Evolutionary conservation across 1,140 invertebrate species (phyloP), one percentile per base, ranked within the genome.

Genomic region (Varroa destructor): DNA sequence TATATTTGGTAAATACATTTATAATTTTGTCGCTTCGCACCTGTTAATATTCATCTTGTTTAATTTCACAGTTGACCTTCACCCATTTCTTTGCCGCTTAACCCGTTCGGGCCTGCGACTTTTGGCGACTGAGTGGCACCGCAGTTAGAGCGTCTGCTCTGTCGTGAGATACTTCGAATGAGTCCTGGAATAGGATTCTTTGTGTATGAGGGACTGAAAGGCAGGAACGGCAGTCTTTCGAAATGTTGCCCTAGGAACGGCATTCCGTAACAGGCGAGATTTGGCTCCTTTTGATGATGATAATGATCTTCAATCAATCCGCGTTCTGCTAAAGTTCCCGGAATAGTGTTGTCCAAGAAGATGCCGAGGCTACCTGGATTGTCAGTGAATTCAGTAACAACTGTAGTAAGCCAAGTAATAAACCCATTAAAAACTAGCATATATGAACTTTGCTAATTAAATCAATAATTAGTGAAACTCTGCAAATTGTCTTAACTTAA

Each of bases 291-390:
- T 12, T 40, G 12, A 43, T 5, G 10, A 43, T 5, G 10, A 36
- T 67, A 12, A 40, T 67, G 40, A 67, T 67, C 61, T 46, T 67
- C 61, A 46, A 67, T 37, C 40, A 67, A 46, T 67, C 61, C 61
- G 12, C 61, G 61, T 67, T 67, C 61, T 14, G 40, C 46, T 46
- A 67, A 67, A 40, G 43, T 82, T 90, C 89, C 90, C 76, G 90
- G 90, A 74, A 93, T 87, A 0, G 89, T 79, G 77, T 93, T 91
- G 78, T 93, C 91, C 71, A 93, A 78, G 37, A 92, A 74, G 77
- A 88, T 91, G 0, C 89, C 90, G 0, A 87, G 74, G 12, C 40
- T 37, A 51, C 46, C 46, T 51, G 46, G 3, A 51, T 51, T 51
- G 46, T 8, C 46, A 51, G 8, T 25, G 25, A 51, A 51, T 5